Percentiles rank a stretch among this genome's conserved stretches.
Evolutionary conservation across 2,113 vertebrate species (phyloP).

Genomic region (Gambusia affinis): DNA sequence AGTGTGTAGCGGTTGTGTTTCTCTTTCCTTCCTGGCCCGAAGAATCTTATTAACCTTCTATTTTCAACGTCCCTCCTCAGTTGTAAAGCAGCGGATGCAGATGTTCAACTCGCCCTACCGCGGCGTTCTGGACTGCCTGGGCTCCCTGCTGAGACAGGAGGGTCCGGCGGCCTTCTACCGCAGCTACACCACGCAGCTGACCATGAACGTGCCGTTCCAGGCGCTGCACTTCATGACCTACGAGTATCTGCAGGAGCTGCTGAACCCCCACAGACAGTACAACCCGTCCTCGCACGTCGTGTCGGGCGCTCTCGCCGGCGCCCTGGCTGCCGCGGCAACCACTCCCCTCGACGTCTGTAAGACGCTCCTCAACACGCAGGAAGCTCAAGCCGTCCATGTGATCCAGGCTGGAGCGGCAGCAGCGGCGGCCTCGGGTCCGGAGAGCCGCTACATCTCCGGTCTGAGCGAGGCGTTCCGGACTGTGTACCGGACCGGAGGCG

Average conservation of each 20-base stretch:
- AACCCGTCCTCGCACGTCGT: slow-evolving; percentile 92
- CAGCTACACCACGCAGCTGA: slow-evolving; percentile 98
- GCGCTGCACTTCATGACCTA: slow-evolving; percentile 99
- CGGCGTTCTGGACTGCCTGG: slow-evolving; percentile 89
- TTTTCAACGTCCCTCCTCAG: slow-evolving; percentile 60
- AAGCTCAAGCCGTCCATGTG: slow-evolving; percentile 87
- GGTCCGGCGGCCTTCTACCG: slow-evolving; percentile 94
- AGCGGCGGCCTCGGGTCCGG: background rate
- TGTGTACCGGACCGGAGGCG: slow-evolving; percentile 92
- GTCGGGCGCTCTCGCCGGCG: slow-evolving; percentile 92
- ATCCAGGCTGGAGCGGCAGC: slow-evolving; percentile 35
- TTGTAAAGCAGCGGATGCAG: slow-evolving; percentile 99
- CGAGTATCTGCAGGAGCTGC: slow-evolving; percentile 94
- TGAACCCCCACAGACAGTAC: slow-evolving; percentile 98
- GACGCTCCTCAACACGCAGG: slow-evolving; percentile 98
- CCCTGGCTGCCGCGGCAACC: slow-evolving; percentile 90
- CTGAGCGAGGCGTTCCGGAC: slow-evolving; percentile 96
- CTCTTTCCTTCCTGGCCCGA: background rate
- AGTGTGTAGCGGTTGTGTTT: background rate
- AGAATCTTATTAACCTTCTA: background rate
- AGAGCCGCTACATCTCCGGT: slow-evolving; percentile 89
- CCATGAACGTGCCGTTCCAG: slow-evolving; percentile 99
- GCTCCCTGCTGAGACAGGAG: slow-evolving; percentile 87
- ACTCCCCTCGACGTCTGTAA: slow-evolving; percentile 99
- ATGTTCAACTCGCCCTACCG: slow-evolving; percentile 98